These are phyloP conservation scores for Lasioglossum lativentre DNA, from an alignment of 2,888 invertebrate species.

Conservation along the genomic window DNA sequence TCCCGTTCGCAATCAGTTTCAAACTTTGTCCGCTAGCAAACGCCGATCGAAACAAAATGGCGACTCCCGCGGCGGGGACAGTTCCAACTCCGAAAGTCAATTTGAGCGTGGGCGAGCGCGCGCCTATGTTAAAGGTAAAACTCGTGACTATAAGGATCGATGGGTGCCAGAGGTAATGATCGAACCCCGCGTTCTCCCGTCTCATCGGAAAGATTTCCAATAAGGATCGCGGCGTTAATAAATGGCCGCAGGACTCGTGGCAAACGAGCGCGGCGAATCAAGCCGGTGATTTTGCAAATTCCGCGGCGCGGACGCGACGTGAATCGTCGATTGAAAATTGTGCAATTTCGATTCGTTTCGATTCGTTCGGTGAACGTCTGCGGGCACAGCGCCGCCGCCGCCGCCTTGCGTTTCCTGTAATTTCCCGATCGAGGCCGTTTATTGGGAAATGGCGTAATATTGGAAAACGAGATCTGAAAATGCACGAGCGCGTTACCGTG, in stretches of 20 bases:
- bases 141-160: conserved; percentile 29
- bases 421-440: conserved; percentile 20
- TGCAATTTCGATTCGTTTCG: conserved; percentile 33
- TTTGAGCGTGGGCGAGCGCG: conserved; percentile 26
- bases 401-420: conserved; percentile 22
- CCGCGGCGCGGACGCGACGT: conserved; percentile 29
- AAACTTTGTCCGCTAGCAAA: not conserved
- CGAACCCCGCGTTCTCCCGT: conserved; percentile 9
- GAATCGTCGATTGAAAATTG: conserved; percentile 47
- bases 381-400: not conserved
- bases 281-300: conserved; percentile 29
- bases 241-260: conserved; percentile 11
- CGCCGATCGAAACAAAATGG: not conserved
- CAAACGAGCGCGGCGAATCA: not conserved
- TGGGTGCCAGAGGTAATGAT: not conserved
- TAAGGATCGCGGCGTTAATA: conserved; percentile 36
- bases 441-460: conserved; percentile 14
- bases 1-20: not conserved
- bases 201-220: conserved; percentile 31
- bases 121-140: conserved; percentile 41
- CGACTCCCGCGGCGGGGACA: not conserved
- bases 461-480: conserved; percentile 14
- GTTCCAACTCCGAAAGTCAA: conserved; percentile 6
- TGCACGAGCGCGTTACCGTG: not conserved
- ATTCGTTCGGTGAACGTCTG: conserved; percentile 16